Evolutionary conservation across 1,140 invertebrate species (phyloP).

Genomic region (Luehdorfia chinensis): DNA sequence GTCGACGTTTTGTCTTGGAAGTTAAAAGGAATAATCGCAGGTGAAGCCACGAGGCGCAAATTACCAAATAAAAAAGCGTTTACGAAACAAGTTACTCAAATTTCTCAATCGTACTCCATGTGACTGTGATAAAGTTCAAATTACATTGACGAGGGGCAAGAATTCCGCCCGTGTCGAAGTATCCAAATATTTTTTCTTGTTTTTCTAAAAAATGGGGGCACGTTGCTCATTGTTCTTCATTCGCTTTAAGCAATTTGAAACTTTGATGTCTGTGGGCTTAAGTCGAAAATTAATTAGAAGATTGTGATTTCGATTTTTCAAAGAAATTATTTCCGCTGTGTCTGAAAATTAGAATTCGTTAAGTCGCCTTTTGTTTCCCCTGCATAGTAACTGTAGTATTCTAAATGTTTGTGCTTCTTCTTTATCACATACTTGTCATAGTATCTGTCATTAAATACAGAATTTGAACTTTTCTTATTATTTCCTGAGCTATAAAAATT

Average conservation of each 20-base stretch:
- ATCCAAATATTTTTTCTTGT: slow-evolving; percentile 29
- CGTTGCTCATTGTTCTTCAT: slow-evolving; percentile 22
- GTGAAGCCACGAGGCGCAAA: slow-evolving; percentile 18
- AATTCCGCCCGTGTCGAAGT: slow-evolving; percentile 20
- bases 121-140: slow-evolving; percentile 1
- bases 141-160: slow-evolving; percentile 4
- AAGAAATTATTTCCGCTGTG: slow-evolving; percentile 18
- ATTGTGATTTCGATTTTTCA: slow-evolving; percentile 10
- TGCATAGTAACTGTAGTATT: slow-evolving; percentile 3
- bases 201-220: slow-evolving; percentile 22
- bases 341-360: slow-evolving; percentile 19
- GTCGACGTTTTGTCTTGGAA: slow-evolving; percentile 16
- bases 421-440: too few species aligned
- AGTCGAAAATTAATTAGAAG: not conserved
- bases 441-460: too few species aligned
- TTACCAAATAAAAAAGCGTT: slow-evolving; percentile 18
- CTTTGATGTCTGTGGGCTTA: not conserved
- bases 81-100: not conserved
- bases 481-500: too few species aligned
- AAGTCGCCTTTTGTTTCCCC: slow-evolving; percentile 15
- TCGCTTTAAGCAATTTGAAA: slow-evolving; percentile 16
- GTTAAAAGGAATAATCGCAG: slow-evolving; percentile 19
- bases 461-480: too few species aligned
- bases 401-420: too few species aligned
- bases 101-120: not conserved